Percentiles rank a stretch among this genome's conserved stretches.
These are phyloP conservation scores for Drosophila vallismaia DNA, from an alignment of 2,888 invertebrate genomes.

Conservation along the genomic window DNA sequence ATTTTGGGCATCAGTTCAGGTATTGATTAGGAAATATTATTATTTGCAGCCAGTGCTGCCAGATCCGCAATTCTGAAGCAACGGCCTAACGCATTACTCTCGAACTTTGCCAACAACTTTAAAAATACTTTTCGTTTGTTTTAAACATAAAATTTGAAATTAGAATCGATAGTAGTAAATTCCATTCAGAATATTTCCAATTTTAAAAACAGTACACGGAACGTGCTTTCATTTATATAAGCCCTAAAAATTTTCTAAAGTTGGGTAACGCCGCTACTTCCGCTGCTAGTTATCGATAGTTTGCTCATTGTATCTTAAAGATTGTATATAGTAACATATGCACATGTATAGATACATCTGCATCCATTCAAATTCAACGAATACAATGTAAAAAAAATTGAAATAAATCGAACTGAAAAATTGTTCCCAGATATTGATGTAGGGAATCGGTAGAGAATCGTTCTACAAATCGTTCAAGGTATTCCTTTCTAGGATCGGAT, in stretches of 20 bases:
- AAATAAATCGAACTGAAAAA: background rate
- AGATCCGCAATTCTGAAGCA: conserved; percentile 44
- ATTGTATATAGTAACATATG: too few species aligned
- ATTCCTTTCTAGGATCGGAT: too few species aligned
- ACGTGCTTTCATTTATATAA: background rate
- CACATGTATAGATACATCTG: too few species aligned
- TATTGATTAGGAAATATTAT: conserved; percentile 46
- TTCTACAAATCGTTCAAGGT: too few species aligned
- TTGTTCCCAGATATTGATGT: too few species aligned
- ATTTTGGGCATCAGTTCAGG: conserved; percentile 57
- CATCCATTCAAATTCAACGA: too few species aligned
- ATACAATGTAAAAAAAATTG: background rate
- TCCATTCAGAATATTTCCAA: too few species aligned
- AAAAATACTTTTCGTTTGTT: background rate
- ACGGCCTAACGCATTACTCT: conserved; percentile 12
- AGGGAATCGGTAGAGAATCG: too few species aligned
- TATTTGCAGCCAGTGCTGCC: conserved; percentile 63
- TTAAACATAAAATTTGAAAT: background rate
- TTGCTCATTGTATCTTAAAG: background rate
- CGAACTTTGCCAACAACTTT: background rate
- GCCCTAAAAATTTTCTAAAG: background rate
- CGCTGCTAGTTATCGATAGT: background rate
- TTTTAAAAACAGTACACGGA: too few species aligned
- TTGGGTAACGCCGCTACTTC: background rate
- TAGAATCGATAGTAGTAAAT: too few species aligned